These are phyloP conservation scores for Spodoptera littoralis DNA, from an alignment of 2,888 invertebrate genomes.

Conservation along the genomic window DNA sequence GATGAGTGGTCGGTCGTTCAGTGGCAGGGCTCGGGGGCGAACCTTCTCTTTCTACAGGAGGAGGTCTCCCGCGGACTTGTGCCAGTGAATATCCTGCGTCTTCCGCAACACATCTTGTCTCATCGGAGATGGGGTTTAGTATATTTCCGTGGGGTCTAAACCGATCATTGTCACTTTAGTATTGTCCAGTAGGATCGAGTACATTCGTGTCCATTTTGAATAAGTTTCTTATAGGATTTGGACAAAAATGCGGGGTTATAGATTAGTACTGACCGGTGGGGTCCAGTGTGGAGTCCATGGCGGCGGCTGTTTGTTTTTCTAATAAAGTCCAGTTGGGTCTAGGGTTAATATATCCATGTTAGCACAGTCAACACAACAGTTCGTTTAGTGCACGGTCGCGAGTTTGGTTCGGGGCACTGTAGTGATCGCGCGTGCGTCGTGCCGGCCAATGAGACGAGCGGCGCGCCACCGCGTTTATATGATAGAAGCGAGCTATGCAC, in stretches of 20 bases:
- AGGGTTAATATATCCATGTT: constrained; percentile 83
- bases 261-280: constrained; percentile 81
- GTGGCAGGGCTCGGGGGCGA: constrained; percentile 61
- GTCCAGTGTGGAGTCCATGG: constrained; percentile 80
- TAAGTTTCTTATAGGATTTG: constrained; percentile 62
- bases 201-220: constrained; percentile 71
- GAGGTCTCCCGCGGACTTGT: constrained; percentile 84
- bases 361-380: constrained; percentile 79
- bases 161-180: constrained; percentile 79
- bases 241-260: constrained; percentile 55
- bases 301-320: constrained; percentile 55
- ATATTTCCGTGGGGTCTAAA: constrained; percentile 84
- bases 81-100: constrained; percentile 81
- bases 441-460: constrained; percentile 79
- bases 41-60: constrained; percentile 85
- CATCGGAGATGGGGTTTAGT: constrained; percentile 69
- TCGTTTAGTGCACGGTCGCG: constrained; percentile 72
- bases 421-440: constrained; percentile 74
- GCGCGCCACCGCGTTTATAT: constrained; percentile 76
- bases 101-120: constrained; percentile 85
- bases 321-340: constrained; percentile 86
- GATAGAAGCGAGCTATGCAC: constrained; percentile 70
- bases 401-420: constrained; percentile 65
- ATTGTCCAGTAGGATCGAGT: constrained; percentile 83
- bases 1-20: constrained; percentile 70